Percentiles rank a stretch among this genome's conserved stretches.
Conservation (phyloP, 2,113 vertebrate species). For the Cricetomys ansorgei region DNA sequence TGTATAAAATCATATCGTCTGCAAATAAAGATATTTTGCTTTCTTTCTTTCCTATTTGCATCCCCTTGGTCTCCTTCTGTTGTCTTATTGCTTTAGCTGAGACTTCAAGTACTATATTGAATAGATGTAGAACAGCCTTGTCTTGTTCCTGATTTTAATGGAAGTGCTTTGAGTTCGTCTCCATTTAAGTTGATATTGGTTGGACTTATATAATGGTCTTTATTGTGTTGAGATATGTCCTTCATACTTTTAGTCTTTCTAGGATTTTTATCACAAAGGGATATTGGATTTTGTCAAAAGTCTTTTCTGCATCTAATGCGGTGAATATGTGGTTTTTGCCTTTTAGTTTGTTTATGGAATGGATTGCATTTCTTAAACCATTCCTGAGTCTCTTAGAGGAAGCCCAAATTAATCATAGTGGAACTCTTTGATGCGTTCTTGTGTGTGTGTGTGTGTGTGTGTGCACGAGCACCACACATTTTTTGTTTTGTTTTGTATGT, state of each 20-base stretch:
- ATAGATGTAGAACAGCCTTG: too few relatives aligned
- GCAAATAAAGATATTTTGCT: background rate
- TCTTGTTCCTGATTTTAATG: background rate
- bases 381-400: background rate
- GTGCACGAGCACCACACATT: background rate
- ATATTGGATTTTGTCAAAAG: background rate
- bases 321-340: background rate
- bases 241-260: too few relatives aligned
- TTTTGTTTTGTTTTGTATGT: background rate
- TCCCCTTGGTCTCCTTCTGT: background rate
- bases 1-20: background rate
- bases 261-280: background rate
- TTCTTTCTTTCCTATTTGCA: background rate
- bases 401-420: background rate
- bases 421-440: accelerated
- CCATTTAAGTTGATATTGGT: background rate
- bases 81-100: background rate
- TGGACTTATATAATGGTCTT: background rate
- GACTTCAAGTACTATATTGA: background rate
- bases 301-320: background rate
- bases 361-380: background rate
- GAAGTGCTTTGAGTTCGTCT: background rate
- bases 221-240: background rate
- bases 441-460: background rate
- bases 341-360: background rate